Percentiles rank a stretch among this genome's conserved stretches.
These are phyloP conservation scores for Enteromius unitaeniatus DNA, from an alignment of 2,797 vertebrate species.

Conservation along the genomic window DNA sequence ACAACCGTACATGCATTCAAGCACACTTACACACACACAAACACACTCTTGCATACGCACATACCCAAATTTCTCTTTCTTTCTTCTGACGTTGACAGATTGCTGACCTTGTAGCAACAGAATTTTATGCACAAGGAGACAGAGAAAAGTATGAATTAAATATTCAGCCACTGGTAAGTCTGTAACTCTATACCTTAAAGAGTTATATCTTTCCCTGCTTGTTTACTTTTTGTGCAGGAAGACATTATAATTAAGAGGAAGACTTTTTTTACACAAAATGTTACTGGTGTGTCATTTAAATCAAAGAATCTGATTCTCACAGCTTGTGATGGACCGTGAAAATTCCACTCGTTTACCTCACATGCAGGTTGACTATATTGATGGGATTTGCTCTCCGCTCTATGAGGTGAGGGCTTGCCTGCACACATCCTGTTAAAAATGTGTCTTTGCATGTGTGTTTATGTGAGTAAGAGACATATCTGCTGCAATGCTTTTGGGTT, in stretches of 20 bases:
- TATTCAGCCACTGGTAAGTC: constrained; percentile 68
- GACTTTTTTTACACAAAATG: neutral
- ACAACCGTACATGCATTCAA: neutral
- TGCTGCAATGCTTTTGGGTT: neutral
- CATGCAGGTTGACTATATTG: constrained; percentile 73
- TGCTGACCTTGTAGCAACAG: constrained; percentile 69
- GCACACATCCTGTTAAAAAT: constrained; percentile 10
- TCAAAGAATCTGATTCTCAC: constrained; percentile 3
- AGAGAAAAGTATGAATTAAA: constrained; percentile 71
- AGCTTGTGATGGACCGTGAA: constrained; percentile 69
- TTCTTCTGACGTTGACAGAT: constrained; percentile 53
- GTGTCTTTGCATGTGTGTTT: neutral
- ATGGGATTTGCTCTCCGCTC: constrained; percentile 70
- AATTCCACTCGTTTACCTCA: constrained; percentile 66
- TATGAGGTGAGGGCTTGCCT: constrained; percentile 64
- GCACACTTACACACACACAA: neutral
- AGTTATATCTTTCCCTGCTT: neutral
- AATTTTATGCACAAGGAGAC: constrained; percentile 74
- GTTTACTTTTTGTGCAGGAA: neutral
- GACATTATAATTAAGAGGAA: neutral
- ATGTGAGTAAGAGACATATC: neutral
- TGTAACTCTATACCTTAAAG: neutral
- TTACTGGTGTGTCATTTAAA: neutral
- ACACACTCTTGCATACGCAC: neutral
- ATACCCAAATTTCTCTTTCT: constrained; percentile 8